Conservation (phyloP, 2,113 vertebrate species). For the Arizona elegans region DNA sequence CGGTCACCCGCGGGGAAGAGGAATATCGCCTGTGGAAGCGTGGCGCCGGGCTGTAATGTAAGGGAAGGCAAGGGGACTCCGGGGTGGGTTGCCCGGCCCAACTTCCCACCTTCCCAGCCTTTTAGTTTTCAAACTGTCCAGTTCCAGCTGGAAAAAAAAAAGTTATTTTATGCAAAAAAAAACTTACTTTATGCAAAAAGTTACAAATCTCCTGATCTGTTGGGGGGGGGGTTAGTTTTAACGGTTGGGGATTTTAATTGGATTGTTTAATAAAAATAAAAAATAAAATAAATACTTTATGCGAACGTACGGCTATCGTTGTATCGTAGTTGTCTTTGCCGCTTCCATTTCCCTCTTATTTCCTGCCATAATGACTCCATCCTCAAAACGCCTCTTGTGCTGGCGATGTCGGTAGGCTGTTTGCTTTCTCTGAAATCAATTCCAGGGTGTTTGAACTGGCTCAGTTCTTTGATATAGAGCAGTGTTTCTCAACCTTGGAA, state of each 20-base stretch:
- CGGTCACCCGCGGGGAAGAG: not conserved
- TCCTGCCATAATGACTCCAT: not conserved
- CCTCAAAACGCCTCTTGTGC: not conserved
- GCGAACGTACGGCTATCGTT: accelerated
- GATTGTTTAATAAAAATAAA: no score
- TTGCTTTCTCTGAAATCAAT: not conserved
- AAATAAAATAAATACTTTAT: no score
- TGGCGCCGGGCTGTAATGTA: not conserved
- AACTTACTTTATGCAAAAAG: no score
- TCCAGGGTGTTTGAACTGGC: not conserved
- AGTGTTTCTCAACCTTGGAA: no score
- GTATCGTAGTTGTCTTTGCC: not conserved
- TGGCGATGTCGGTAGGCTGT: not conserved
- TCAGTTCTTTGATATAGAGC: no score
- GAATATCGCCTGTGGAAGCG: not conserved
- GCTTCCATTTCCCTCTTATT: not conserved
- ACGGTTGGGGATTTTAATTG: no score
- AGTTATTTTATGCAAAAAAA: not conserved
- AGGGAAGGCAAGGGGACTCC: not conserved
- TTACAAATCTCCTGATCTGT: no score
- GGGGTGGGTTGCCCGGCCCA: not conserved
- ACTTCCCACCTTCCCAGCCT: not conserved
- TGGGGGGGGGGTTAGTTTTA: no score
- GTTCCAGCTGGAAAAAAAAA: no score
- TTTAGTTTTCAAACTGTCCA: not conserved